phyloP scores from a whole-genome alignment of 1,140 invertebrate species.

The Pachyrhynchus sulphureomaculatus region DNA sequence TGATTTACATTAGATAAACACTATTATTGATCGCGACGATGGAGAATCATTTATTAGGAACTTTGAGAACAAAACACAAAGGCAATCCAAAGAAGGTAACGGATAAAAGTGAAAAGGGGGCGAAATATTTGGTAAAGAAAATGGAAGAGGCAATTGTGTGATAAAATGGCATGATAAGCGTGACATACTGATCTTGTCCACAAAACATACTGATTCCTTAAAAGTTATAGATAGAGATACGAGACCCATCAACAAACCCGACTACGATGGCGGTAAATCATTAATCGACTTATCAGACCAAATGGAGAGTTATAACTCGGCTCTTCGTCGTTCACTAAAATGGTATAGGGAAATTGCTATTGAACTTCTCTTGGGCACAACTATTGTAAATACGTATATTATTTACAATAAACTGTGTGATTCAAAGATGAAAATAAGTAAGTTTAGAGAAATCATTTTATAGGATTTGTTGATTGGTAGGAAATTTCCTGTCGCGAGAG shows the following conservation, averaged over 20 bases:
- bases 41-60: slow-evolving; percentile 46
- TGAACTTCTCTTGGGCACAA: slow-evolving; percentile 45
- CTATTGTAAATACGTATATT: slow-evolving; percentile 43
- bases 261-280: slow-evolving; percentile 49
- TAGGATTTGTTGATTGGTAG: slow-evolving; percentile 11
- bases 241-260: too few species aligned
- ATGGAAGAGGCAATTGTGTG: too few species aligned
- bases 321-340: slow-evolving; percentile 46
- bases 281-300: slow-evolving; percentile 50
- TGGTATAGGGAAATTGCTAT: slow-evolving; percentile 39
- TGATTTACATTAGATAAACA: too few species aligned
- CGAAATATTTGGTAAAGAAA: too few species aligned
- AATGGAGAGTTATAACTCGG: slow-evolving; percentile 45
- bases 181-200: slow-evolving; percentile 34
- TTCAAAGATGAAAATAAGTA: slow-evolving; percentile 6
- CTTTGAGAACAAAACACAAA: slow-evolving; percentile 36
- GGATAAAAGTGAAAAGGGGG: slow-evolving; percentile 31
- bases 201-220: slow-evolving; percentile 37
- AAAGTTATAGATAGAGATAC: too few species aligned
- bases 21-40: too few species aligned
- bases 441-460: slow-evolving; percentile 6
- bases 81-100: slow-evolving; percentile 40
- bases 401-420: slow-evolving; percentile 17
- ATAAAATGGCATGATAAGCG: slow-evolving; percentile 40
- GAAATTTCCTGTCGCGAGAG: too few species aligned